Base-by-base conservation (phyloP, 2,797 vertebrate species). In the Chloroceryle amazona region DNA sequence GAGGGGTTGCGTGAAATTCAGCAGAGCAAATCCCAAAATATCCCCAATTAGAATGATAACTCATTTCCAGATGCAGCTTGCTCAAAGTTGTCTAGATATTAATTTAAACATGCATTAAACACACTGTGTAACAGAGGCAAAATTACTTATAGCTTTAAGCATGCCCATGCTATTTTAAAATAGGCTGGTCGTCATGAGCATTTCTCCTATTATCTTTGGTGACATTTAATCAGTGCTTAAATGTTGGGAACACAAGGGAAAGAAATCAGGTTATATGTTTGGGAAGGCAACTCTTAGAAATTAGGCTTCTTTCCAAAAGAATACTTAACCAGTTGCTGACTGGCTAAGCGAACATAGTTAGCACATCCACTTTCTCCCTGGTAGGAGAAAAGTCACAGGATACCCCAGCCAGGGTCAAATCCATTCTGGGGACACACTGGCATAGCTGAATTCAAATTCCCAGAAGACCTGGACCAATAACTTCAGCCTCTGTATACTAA, bases 151-250 rank as follows among this genome's bases (percentile, higher is more conserved):
- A 95, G 91, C 93, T 97, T 93, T 96, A 97, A 97, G 94, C 96
- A 96, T 96, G 91, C 96, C 95, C 95, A 95, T 92, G 94, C 95
- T 96, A 95, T 94, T 96, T 97, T 96, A 96, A 96, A 97, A 96
- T 94, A 95, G 94, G 66, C 90, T 89, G 96, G 96, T 89, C 90
- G 74, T 96, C 92, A 93, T 96, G 89, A 95, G 81, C 96, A 92
- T 95, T 95, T 93, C 96, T 96, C 90, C 94, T 96, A 96, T 97
- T 97, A 96, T 96, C 96, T 96, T 95, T 89, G 94, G 96, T 96
- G 96, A 97, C 96, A 96, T 97, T 97, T 96, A 96, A 96, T 95
- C 91, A 96, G 91, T 95, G 90, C 76, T 91, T 95, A 96, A 95
- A 90, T 93, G 88, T 93, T 94, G 85, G 88, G 90, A 94, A 93